Evolutionary conservation across 2,113 vertebrate genomes (phyloP).

Genomic region (Solea senegalensis): DNA sequence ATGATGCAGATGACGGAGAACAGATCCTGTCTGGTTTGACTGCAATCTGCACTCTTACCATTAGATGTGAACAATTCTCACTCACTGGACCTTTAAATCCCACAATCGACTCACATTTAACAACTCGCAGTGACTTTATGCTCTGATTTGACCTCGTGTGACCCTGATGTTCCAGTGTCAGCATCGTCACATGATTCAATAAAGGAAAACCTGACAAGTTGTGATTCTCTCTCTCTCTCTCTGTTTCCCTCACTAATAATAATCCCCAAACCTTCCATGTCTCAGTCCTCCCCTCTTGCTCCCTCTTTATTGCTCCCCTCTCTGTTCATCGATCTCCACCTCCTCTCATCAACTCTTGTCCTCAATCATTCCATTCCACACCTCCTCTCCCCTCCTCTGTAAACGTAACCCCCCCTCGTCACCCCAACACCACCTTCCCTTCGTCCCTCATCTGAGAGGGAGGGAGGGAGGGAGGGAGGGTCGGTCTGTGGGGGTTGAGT

Average conservation of each 20-base stretch:
- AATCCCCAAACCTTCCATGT: slow-evolving; percentile 50
- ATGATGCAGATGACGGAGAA: too few relatives aligned
- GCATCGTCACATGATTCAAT: background rate
- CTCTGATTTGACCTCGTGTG: background rate
- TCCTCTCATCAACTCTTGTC: slow-evolving; percentile 61
- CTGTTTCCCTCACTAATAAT: slow-evolving; percentile 43
- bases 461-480: slow-evolving; percentile 13
- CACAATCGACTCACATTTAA: too few relatives aligned
- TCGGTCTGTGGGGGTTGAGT: slow-evolving; percentile 58
- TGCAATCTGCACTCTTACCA: too few relatives aligned
- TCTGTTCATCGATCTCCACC: slow-evolving; percentile 59
- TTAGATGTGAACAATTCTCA: too few relatives aligned
- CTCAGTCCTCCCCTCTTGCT: slow-evolving; percentile 42
- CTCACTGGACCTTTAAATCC: background rate
- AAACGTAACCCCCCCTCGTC: slow-evolving; percentile 8
- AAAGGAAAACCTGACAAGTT: background rate
- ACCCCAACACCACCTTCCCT: background rate
- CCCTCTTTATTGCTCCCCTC: slow-evolving; percentile 39
- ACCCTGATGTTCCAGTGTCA: background rate
- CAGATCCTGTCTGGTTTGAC: too few relatives aligned
- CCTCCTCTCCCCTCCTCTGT: slow-evolving; percentile 16
- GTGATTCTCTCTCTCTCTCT: background rate
- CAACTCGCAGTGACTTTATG: background rate
- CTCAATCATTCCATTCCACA: slow-evolving; percentile 40
- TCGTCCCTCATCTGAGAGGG: slow-evolving; percentile 50